Percentiles rank a stretch among this genome's conserved stretches.
Conservation (phyloP, 1,140 invertebrate genomes). For the Drosophila bipectinata region DNA sequence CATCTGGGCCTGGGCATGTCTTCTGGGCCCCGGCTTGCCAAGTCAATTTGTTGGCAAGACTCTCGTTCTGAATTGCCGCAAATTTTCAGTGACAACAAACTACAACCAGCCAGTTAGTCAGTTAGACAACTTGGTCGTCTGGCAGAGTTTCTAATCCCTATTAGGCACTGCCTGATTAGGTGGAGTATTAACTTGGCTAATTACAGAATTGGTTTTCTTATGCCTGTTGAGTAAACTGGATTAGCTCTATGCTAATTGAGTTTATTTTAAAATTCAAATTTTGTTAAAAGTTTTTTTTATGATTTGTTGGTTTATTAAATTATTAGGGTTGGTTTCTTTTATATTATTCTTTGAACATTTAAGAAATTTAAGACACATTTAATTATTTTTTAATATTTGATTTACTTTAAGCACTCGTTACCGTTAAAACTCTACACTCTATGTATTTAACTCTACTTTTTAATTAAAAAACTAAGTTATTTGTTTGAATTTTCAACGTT, state of each 20-base stretch:
- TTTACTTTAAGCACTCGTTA: background rate
- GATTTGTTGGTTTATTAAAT: background rate
- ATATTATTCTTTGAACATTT: background rate
- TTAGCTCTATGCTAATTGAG: constrained; percentile 19
- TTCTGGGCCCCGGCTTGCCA: constrained; percentile 4
- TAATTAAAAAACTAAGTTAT: constrained; percentile 3
- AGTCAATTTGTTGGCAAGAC: constrained; percentile 24
- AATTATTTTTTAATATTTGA: background rate
- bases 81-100: constrained; percentile 30
- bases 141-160: constrained; percentile 16
- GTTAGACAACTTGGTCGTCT: background rate
- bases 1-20: background rate
- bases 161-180: constrained; percentile 22
- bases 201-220: constrained; percentile 30
- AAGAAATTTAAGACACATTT: background rate
- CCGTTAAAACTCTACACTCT: background rate
- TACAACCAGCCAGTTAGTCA: background rate
- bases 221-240: constrained; percentile 10
- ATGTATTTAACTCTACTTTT: background rate
- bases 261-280: constrained; percentile 14
- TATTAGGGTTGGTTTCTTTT: background rate
- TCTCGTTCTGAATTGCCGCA: constrained; percentile 29
- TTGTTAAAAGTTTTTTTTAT: background rate
- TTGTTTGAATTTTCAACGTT: background rate
- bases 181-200: constrained; percentile 19